Percentiles rank a stretch among this genome's conserved stretches.
These are phyloP conservation scores for Tretioscincus oriximinensis DNA, from an alignment of 2,113 vertebrate genomes.

Conservation along the genomic window DNA sequence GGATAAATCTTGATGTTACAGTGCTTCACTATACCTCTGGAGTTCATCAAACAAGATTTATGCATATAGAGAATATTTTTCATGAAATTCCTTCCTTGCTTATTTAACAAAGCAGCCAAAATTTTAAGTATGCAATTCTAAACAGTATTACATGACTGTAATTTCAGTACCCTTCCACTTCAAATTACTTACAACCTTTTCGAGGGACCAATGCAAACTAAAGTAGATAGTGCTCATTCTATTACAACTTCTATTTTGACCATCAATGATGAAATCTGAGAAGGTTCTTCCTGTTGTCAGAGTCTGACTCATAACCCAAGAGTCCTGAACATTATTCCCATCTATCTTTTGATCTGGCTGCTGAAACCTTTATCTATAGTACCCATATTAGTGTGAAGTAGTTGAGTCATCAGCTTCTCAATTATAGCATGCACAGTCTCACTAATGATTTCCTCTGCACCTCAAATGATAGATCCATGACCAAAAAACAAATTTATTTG, in stretches of 20 bases:
- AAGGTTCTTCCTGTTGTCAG: neutral
- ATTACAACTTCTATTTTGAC: neutral
- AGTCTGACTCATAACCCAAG: neutral
- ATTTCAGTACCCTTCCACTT: neutral
- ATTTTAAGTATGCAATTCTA: no score
- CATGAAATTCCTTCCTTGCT: neutral
- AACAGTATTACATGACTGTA: no score
- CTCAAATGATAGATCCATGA: neutral
- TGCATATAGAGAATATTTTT: neutral
- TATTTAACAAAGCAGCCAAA: no score
- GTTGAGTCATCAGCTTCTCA: neutral
- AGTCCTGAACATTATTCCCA: neutral
- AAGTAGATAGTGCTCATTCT: neutral
- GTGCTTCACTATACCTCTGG: no score
- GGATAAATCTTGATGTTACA: no score
- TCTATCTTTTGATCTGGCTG: neutral
- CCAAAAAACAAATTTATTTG: neutral
- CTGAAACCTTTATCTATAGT: neutral
- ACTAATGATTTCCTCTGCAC: neutral
- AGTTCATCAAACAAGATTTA: neutral
- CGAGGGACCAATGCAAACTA: neutral
- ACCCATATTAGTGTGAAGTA: neutral
- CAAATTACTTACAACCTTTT: neutral
- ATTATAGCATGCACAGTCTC: neutral
- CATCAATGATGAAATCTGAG: neutral